Evolutionary conservation across 2,888 invertebrate genomes (phyloP).

Genomic region (Bimastos eiseni): DNA sequence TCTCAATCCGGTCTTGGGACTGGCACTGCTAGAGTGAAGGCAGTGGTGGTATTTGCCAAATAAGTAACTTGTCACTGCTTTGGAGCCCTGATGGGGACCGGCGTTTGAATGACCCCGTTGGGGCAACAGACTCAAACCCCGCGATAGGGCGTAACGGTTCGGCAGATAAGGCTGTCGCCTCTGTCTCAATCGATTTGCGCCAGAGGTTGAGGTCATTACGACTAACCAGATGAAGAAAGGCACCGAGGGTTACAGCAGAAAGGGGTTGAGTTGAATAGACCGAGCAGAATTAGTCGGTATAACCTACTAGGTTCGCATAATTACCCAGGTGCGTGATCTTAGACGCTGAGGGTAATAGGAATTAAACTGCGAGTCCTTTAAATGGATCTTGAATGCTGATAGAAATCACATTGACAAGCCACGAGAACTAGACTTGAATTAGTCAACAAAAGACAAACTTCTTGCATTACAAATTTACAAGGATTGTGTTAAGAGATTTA

Average conservation of each 20-base stretch:
- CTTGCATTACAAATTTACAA: background rate
- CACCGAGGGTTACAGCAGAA: background rate
- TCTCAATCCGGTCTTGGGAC: too few relatives aligned
- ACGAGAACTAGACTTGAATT: background rate
- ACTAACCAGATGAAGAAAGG: background rate
- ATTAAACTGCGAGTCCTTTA: background rate
- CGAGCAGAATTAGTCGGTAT: background rate
- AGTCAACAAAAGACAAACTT: background rate
- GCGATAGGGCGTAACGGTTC: background rate
- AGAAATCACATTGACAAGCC: background rate
- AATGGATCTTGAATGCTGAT: background rate
- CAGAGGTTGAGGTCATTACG: background rate
- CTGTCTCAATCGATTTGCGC: background rate
- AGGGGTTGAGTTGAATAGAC: background rate
- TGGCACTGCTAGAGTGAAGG: too few relatives aligned
- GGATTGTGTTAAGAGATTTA: background rate
- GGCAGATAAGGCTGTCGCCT: background rate
- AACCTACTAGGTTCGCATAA: background rate
- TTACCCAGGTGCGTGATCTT: background rate
- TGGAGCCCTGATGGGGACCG: background rate
- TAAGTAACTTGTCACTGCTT: background rate
- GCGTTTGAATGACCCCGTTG: background rate
- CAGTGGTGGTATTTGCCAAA: background rate
- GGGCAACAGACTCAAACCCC: background rate
- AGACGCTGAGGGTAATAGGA: background rate